Conservation (phyloP, 2,888 invertebrate species). For the Branchinecta sandiegonensis region DNA sequence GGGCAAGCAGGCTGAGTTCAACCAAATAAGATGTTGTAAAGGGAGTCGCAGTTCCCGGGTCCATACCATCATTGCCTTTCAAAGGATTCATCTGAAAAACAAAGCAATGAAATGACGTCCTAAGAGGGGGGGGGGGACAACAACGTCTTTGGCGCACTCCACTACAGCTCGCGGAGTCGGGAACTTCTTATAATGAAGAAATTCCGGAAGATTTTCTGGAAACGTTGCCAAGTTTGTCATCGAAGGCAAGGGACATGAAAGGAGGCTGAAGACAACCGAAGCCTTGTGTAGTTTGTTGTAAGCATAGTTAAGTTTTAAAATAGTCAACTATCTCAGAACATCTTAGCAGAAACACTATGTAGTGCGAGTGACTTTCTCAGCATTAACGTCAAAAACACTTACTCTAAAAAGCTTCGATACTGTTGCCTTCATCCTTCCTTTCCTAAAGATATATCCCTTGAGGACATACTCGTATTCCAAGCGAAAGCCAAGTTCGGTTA, state of each 20-base stretch:
- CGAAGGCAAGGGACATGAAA: no score
- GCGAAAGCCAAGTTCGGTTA: constrained; percentile 77
- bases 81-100: constrained; percentile 47
- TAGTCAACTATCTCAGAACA: no score
- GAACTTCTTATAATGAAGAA: no score
- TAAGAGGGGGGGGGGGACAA: background rate
- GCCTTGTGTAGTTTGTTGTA: no score
- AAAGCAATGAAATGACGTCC: constrained; percentile 16
- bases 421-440: constrained; percentile 91
- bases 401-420: constrained; percentile 82
- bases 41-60: constrained; percentile 43
- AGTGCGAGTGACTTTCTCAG: no score
- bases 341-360: no score
- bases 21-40: constrained; percentile 82
- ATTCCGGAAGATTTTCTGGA: no score
- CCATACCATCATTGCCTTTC: constrained; percentile 52
- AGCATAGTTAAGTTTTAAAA: no score
- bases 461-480: constrained; percentile 87
- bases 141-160: background rate
- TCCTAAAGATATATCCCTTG: constrained; percentile 86
- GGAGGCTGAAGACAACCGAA: no score
- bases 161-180: no score
- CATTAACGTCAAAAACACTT: constrained; percentile 20
- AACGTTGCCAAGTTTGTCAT: no score
- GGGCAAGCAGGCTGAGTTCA: constrained; percentile 76